Evolutionary conservation across 2,113 vertebrate species (phyloP), one percentile per base, ranked within the genome.

Genomic region (Charina bottae): DNA sequence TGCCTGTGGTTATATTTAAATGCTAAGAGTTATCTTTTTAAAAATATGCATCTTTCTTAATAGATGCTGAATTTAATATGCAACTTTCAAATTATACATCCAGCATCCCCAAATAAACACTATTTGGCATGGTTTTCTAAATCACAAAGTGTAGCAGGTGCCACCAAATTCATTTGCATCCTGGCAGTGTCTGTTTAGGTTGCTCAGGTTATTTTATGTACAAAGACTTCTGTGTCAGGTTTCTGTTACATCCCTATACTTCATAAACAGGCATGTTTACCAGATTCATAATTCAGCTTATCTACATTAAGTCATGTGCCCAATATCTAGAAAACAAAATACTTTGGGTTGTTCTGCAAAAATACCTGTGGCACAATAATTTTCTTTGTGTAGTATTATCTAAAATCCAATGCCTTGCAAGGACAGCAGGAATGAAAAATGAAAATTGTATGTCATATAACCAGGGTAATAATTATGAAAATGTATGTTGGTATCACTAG

Each of bases 241-340:
- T 78, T 78, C 2, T 78, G 37, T 37, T 37, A 78, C 17, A 78
- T 78, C 33, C 33, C 33, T 78, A 78, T 78, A 78, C 37, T 78
- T 78, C 9, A 53, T 94, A 96, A 96, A 94, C 60, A 37, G 84
- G 88, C 88, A 49, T 87, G 59, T 92, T 94, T 88, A 95, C 85
- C 91, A 88, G 85, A 90, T 96, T 95, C 23, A 24, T 0, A 0
- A 92, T 95, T 96, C 94, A 78, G 49, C 94, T 95, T 46, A 78
- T 91, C 89, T 85, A 91, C 12, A 87, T 94, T 96, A 89, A 90
- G 42, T 93, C 49, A 37, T 78, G 85, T 91, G 85, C 85, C 92
- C 90, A 93, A 62, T 95, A 92, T 94, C 90, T 94, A 92, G 59
- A 89, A 96, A 95, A 95, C 93, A 1, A 92, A 96, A 95, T 89